Evolutionary conservation across 1,140 invertebrate species (phyloP), one percentile per base, ranked within the genome.

Genomic region (Hycleus cichorii): DNA sequence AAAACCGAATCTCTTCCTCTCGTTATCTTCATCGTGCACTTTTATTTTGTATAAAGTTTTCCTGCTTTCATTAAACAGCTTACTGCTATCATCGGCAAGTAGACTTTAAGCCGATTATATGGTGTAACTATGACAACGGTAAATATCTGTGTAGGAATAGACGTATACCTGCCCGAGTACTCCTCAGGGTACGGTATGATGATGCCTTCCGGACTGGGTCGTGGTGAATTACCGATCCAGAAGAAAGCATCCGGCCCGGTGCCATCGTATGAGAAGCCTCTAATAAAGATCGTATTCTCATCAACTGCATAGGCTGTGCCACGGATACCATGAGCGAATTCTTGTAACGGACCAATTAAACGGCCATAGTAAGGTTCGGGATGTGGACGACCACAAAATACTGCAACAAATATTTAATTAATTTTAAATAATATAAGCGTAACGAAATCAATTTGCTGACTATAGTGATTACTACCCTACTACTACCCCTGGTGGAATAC

Each of bases 151-250:
- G 1, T 7, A 32, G 4, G 1, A 4, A 32, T 32, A 32, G 32
- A 32, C 10, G 78, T 78, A 80, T 75, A 88, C 88, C 81, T 83
- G 65, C 83, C 84, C 26, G 75, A 75, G 69, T 87, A 88, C 64
- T 89, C 85, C 66, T 91, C 88, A 32, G 90, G 90, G 73, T 91
- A 93, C 0, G 90, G 89, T 68, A 95, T 85, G 11, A 90, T 83
- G 46, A 83, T 85, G 48, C 91, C 91, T 9, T 87, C 84, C 3
- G 89, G 89, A 58, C 82, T 85, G 1, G 90, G 90, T 47, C 83
- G 76, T 0, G 81, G 74, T 2, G 83, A 83, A 67, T 88, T 89
- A 2, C 91, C 91, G 18, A 89, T 86, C 91, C 90, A 93, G 76
- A 95, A 94, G 75, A 83, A 92, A 3, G 89, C 88, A 72, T 89